Base-by-base conservation (phyloP, 2,888 invertebrate species). In the Venusia cambrica region DNA sequence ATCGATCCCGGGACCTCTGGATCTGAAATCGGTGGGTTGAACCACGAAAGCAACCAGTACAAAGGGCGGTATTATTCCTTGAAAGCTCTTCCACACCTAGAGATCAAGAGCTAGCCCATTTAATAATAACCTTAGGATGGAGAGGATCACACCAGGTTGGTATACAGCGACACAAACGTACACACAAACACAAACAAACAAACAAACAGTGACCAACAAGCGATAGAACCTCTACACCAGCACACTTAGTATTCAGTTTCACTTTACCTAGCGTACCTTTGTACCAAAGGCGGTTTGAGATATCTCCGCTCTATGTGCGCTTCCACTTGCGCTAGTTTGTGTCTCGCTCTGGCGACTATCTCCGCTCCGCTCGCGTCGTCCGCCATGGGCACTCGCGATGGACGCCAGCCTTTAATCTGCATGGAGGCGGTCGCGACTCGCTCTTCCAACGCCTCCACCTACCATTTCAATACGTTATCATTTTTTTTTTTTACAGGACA, bases 241-340 rank as follows among this genome's bases (percentile, higher is more conserved):
- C 46, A 39, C 45, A 39, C 32, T 2, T 21, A 38, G 28, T 33
- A 36, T 31, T 45, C 25, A 18, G 2, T 36, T 48, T 50, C 56
- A 69, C 73, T 66, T 73, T 77, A 76, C 76, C 77, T 73, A 70
- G 74, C 73, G 59, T 74, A 84, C 85, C 85, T 85, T 66, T 80
- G 84, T 59, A 94, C 95, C 36, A 98, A 88, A 20, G 98, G 98
- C 38, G 97, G 97, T 74, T 97, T 97, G 20, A 98, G 88, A 73
- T 98, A 98, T 51, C 98, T 89, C 54, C 97, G 87, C 75, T 98
- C 98, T 31, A 98, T 96, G 52, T 96, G 96, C 0, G 93, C 92
- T 76, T 98, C 98, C 5, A 98, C 84, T 0, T 92, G 90, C 2
- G 94, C 89, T 32, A 99, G 89, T 57, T 96, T 90, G 56, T 93